A percentile compares a stretch with the other conserved stretches of the same genome.
Conservation (phyloP, 2,113 vertebrate species). For the Lycocorax pyrrhopterus region DNA sequence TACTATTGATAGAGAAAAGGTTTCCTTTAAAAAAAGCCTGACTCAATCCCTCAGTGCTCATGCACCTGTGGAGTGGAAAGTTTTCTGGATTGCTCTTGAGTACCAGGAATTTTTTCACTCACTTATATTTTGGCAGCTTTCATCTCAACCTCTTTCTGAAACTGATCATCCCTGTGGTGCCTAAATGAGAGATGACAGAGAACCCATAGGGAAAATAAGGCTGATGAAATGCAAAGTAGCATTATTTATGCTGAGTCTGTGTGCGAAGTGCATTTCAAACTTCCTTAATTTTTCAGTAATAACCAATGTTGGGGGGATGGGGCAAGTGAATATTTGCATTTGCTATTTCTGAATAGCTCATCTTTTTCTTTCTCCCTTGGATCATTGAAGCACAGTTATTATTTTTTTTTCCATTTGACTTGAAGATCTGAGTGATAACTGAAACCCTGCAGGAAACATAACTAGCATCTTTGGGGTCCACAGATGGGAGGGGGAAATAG, state of each 20-base stretch:
- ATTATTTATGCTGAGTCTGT: constrained; percentile 40
- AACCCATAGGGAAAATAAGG: constrained; percentile 57
- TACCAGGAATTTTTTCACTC: not conserved
- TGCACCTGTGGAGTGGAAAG: not conserved
- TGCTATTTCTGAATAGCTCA: not conserved
- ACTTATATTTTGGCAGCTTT: constrained; percentile 25
- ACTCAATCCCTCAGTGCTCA: not conserved
- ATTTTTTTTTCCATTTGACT: not conserved
- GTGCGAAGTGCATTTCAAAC: constrained; percentile 52
- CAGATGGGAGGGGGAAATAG: not conserved
- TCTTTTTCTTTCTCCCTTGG: not conserved
- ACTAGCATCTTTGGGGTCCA: not conserved
- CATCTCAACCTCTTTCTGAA: constrained; percentile 55
- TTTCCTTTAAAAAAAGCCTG: not conserved
- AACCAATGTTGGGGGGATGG: not conserved
- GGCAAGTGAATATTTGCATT: constrained; percentile 5
- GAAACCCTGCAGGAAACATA: not conserved
- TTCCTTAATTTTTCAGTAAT: constrained; percentile 45
- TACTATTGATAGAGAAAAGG: not conserved
- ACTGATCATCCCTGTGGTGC: constrained; percentile 54
- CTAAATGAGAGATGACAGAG: constrained; percentile 57
- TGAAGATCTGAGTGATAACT: not conserved
- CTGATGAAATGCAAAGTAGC: constrained; percentile 54
- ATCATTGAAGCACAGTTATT: not conserved
- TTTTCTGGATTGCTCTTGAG: not conserved